Evolutionary conservation across 1,140 invertebrate species (phyloP).

Genomic region (Ceratosolen solmsi): DNA sequence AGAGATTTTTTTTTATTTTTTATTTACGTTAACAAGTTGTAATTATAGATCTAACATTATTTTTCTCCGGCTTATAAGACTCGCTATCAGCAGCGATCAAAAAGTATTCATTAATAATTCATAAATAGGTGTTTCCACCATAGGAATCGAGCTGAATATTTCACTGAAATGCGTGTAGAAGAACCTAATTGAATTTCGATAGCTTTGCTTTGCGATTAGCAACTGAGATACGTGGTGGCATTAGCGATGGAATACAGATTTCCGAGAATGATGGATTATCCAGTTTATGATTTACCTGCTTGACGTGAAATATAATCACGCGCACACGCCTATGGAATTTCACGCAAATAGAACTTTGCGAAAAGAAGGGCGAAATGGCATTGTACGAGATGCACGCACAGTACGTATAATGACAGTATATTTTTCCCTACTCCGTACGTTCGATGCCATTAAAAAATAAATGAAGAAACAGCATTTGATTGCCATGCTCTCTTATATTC

Average conservation of each 20-base stretch:
- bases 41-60: constrained; percentile 15
- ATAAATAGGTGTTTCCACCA: constrained; percentile 12
- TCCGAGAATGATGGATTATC: constrained; percentile 36
- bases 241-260: constrained; percentile 6
- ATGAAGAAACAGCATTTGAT: neutral
- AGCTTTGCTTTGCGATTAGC: neutral
- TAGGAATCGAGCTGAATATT: neutral
- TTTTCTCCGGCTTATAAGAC: neutral
- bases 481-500: too few species aligned
- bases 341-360: neutral
- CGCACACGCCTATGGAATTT: neutral
- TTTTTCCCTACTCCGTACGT: too few species aligned
- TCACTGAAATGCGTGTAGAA: neutral
- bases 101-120: constrained; percentile 45
- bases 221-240: neutral
- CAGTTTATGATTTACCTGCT: neutral
- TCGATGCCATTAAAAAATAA: neutral
- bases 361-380: neutral
- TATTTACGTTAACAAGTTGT: constrained; percentile 5
- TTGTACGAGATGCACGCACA: neutral
- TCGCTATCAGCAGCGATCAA: constrained; percentile 21
- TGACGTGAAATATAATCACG: constrained; percentile 22
- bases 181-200: constrained; percentile 46
- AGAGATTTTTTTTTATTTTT: too few species aligned
- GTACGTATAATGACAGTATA: too few species aligned